Base-by-base conservation (phyloP, 2,888 invertebrate species). In the Agriopis leucophaearia region DNA sequence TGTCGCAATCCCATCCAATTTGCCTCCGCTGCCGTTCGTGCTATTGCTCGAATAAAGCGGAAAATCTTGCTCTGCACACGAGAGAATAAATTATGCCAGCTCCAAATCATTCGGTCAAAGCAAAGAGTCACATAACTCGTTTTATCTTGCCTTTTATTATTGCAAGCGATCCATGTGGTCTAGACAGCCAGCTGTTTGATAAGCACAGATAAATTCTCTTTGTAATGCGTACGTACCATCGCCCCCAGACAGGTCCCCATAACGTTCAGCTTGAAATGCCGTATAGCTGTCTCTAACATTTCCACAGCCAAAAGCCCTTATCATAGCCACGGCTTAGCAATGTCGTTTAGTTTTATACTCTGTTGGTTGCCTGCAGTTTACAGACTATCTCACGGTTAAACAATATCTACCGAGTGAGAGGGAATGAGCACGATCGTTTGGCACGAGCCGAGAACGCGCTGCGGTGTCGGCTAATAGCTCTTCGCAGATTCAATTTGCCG, bases 1-100 rank as follows among this genome's bases (percentile, higher is more conserved):
- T 90, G 90, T 91, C 90, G 88, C 91, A 91, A 90, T 92, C 88
- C 88, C 82, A 88, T 91, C 91, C 91, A 92, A 92, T 92, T 92
- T 91, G 88, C 89, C 88, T 90, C 83, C 86, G 86, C 86, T 85
- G 87, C 82, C 72, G 72, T 71, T 85, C 86, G 83, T 84, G 83
- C 88, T 86, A 85, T 86, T 87, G 86, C 87, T 88, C 82, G 88
- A 88, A 88, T 90, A 91, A 91, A 88, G 88, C 89, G 86, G 88
- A 87, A 92, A 92, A 91, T 91, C 88, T 90, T 84, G 81, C 87
- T 83, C 83, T 81, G 79, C 84, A 77, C 80, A 82, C 83, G 80
- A 83, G 85, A 84, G 86, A 89, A 92, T 89, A 90, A 87, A 89
- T 91, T 89, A 88, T 87, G 80, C 84, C 81, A 81, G 80, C 79